These are phyloP conservation scores for Synanthedon vespiformis DNA, from an alignment of 2,888 invertebrate species.

Conservation along the genomic window DNA sequence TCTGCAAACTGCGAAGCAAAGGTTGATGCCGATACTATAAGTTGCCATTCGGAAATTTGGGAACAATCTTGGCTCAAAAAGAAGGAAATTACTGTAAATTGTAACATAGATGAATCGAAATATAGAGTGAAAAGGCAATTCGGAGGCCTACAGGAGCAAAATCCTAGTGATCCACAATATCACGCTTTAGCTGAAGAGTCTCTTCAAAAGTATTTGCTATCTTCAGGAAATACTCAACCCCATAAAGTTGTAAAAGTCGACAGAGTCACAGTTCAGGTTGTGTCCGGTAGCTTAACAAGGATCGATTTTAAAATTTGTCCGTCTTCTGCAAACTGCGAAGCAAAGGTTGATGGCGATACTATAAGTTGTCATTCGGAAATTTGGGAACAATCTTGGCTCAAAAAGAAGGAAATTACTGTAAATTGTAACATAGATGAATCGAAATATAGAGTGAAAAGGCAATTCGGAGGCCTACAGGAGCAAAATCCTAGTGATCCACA, in stretches of 20 bases:
- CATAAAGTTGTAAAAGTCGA: slow-evolving; percentile 26
- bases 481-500: slow-evolving; percentile 18
- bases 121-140: not conserved
- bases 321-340: not conserved
- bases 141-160: slow-evolving; percentile 8
- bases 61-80: slow-evolving; percentile 65
- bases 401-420: not conserved
- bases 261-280: slow-evolving; percentile 22
- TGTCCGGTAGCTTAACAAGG: slow-evolving; percentile 25
- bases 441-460: not conserved
- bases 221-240: slow-evolving; percentile 10
- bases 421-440: not conserved
- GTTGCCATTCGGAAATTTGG: slow-evolving; percentile 65
- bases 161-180: slow-evolving; percentile 19
- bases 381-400: slow-evolving; percentile 1
- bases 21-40: slow-evolving; percentile 24
- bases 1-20: not conserved
- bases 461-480: slow-evolving; percentile 1
- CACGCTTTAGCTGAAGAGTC: slow-evolving; percentile 26
- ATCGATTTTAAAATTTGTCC: slow-evolving; percentile 29
- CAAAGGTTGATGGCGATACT: not conserved
- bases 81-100: slow-evolving; percentile 26
- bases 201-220: slow-evolving; percentile 15
- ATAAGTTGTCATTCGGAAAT: slow-evolving; percentile 1
- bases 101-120: slow-evolving; percentile 3